Conservation (phyloP, 2,113 vertebrate genomes). For the Spheniscus mendiculus region DNA sequence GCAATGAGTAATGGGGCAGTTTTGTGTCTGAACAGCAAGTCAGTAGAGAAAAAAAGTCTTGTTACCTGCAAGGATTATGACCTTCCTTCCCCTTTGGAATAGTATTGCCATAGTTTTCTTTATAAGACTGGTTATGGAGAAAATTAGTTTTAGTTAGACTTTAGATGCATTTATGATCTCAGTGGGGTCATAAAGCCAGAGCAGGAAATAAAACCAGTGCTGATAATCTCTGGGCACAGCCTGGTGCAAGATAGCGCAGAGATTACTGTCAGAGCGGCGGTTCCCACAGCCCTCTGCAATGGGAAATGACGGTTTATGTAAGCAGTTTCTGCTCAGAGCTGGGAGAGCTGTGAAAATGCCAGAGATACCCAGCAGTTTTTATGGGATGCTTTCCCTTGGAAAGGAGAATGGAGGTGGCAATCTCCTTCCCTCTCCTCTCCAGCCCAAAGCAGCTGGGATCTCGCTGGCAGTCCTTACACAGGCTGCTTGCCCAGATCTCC, state of each 20-base stretch:
- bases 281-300: neutral
- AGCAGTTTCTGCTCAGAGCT: neutral
- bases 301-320: neutral
- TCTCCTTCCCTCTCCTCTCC: neutral
- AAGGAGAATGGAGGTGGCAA: neutral
- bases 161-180: neutral
- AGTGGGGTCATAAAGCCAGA: neutral
- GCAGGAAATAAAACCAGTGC: neutral
- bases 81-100: neutral
- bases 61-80: neutral
- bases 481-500: neutral
- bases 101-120: neutral
- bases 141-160: neutral
- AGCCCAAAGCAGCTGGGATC: neutral
- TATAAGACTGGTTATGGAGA: neutral
- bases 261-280: neutral
- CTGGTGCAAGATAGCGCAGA: neutral
- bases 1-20: neutral
- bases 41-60: neutral
- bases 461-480: neutral
- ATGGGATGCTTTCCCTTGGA: neutral
- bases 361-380: neutral
- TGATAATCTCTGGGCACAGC: neutral
- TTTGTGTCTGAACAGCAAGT: neutral
- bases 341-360: neutral